Conservation (phyloP, 2,797 vertebrate genomes). For the Microctenopoma steveboyesi region DNA sequence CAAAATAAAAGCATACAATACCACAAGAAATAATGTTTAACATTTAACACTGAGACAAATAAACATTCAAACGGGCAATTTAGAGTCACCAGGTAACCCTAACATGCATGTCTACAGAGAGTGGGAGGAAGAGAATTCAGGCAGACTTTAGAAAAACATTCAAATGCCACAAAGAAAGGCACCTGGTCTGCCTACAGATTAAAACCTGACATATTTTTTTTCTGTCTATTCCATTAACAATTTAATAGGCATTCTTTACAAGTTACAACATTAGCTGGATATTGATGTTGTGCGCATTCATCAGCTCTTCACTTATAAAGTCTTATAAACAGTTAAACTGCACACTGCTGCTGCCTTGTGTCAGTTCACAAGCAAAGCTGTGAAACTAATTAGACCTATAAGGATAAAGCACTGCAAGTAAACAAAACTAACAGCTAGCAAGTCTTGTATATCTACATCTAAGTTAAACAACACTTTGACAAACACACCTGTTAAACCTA, state of each 20-base stretch:
- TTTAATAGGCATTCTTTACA: not conserved
- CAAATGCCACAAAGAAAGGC: too few species aligned
- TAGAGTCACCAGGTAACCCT: too few species aligned
- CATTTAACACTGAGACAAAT: too few species aligned
- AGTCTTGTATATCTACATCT: conserved; percentile 6
- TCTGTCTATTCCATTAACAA: not conserved
- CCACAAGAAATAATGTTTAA: too few species aligned
- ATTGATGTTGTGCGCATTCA: not conserved
- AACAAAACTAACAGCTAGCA: not conserved
- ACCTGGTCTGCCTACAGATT: too few species aligned
- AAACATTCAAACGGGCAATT: too few species aligned
- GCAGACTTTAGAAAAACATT: too few species aligned
- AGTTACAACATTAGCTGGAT: not conserved
- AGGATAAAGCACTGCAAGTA: not conserved
- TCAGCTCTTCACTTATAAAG: not conserved
- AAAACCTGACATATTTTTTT: too few species aligned
- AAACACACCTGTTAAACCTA: not conserved
- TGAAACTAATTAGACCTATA: conserved; percentile 28
- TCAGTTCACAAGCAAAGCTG: not conserved
- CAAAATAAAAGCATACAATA: not conserved
- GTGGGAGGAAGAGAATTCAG: too few species aligned
- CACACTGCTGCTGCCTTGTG: not conserved
- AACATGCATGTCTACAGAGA: too few species aligned
- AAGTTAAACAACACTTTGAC: not conserved
- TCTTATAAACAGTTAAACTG: not conserved